Percentiles rank a stretch among this genome's conserved stretches.
Conservation (phyloP, 2,113 vertebrate genomes). For the Sakesphorus luctuosus region DNA sequence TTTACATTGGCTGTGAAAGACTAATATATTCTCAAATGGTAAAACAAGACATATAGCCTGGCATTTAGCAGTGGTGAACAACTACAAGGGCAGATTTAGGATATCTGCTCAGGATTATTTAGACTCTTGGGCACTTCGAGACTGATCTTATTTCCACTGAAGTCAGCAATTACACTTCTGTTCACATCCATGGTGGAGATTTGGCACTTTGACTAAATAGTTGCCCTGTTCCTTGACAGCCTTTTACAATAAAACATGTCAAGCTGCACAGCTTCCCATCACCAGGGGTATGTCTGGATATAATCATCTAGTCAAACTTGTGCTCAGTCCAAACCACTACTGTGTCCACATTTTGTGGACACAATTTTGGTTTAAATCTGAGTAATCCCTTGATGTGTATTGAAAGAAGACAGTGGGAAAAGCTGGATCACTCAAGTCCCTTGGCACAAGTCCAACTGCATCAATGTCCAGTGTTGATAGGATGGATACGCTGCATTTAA, state of each 20-base stretch:
- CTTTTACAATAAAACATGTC: not conserved
- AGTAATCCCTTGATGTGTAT: not conserved
- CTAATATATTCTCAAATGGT: not conserved
- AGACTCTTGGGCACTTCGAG: not conserved
- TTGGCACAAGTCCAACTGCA: not conserved
- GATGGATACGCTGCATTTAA: not conserved
- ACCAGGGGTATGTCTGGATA: not conserved
- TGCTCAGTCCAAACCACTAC: not conserved
- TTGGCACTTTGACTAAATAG: not conserved
- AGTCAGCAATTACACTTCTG: not conserved
- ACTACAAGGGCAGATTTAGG: not conserved
- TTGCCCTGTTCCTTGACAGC: not conserved
- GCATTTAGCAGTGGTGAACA: not conserved
- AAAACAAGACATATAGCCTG: not conserved
- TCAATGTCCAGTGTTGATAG: not conserved
- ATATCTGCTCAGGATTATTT: not conserved
- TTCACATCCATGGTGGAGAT: not conserved
- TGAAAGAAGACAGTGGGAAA: not conserved
- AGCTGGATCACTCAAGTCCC: not conserved
- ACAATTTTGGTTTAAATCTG: not conserved
- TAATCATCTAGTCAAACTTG: not conserved
- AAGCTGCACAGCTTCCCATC: not conserved
- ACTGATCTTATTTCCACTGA: not conserved
- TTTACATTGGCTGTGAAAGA: not conserved
- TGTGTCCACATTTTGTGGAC: not conserved